phyloP scores from a whole-genome alignment of 37 sponge, comb jelly and placozoan genomes.

The Dysidea cf. avara region DNA sequence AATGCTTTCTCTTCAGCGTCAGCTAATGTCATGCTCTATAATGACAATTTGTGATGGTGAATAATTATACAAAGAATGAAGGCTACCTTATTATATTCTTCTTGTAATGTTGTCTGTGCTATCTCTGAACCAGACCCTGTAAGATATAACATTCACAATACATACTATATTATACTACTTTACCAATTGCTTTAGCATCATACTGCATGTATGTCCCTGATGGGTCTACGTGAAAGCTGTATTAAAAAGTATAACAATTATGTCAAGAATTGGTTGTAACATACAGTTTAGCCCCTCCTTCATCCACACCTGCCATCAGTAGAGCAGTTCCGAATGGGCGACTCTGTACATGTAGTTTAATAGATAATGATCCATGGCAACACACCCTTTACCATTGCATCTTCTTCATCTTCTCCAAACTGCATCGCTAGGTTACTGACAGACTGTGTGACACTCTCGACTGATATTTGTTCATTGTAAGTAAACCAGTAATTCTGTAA shows the following conservation, averaged over 20 bases:
- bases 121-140: conserved; percentile 91
- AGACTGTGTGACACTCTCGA: conserved; percentile 92
- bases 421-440: conserved; percentile 91
- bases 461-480: conserved; percentile 93
- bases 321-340: conserved; percentile 98
- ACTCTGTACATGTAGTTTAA: conserved; percentile 39
- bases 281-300: conserved; percentile 84
- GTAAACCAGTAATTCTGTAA: conserved; percentile 94
- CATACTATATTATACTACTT: background rate
- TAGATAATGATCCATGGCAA: background rate
- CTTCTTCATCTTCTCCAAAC: conserved; percentile 86
- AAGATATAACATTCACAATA: background rate
- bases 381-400: conserved; percentile 1
- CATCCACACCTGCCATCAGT: conserved; percentile 93
- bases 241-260: background rate
- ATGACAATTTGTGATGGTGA: background rate
- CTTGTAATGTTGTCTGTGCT: conserved; percentile 90
- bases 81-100: conserved; percentile 82
- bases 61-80: background rate
- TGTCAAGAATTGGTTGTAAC: background rate
- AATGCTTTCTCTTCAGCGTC: conserved; percentile 80
- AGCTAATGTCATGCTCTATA: conserved; percentile 71
- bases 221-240: conserved; percentile 75
- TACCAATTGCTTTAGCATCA: conserved; percentile 94
- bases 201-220: conserved; percentile 90